phyloP scores from a whole-genome alignment of 1,140 invertebrate species.

The Drosophila persimilis region DNA sequence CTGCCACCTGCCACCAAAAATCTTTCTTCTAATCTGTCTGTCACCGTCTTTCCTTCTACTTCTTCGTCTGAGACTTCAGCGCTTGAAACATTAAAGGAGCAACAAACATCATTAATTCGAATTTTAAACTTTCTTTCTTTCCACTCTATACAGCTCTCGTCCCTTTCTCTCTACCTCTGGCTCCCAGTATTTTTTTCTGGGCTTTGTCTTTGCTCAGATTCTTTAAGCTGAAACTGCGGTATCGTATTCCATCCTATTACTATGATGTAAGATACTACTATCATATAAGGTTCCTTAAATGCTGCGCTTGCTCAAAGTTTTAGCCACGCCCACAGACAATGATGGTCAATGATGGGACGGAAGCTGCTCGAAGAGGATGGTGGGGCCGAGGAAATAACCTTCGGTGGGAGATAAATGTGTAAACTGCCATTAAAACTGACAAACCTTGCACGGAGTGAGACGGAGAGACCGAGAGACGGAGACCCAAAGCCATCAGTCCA shows the following conservation, averaged over 20 bases:
- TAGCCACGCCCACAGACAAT: no score
- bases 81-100: not conserved
- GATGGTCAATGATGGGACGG: not conserved
- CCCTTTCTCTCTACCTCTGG: no score
- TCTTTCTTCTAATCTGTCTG: not conserved
- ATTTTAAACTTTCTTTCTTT: constrained; percentile 35
- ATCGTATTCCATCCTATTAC: no score
- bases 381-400: not conserved
- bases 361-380: no score
- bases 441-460: constrained; percentile 34
- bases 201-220: no score
- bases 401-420: constrained; percentile 39
- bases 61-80: constrained; percentile 12
- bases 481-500: constrained; percentile 39
- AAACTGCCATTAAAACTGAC: constrained; percentile 70
- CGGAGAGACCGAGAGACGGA: constrained; percentile 1
- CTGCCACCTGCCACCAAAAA: no score
- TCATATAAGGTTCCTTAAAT: no score
- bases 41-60: not conserved
- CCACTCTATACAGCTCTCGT: not conserved
- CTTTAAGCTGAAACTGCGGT: no score
- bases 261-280: no score
- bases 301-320: no score
- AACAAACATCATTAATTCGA: constrained; percentile 46
- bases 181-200: not conserved